Percentiles rank a stretch among this genome's conserved stretches.
phyloP scores from a whole-genome alignment of 2,797 vertebrate species.

The Nannoperca obscura region DNA sequence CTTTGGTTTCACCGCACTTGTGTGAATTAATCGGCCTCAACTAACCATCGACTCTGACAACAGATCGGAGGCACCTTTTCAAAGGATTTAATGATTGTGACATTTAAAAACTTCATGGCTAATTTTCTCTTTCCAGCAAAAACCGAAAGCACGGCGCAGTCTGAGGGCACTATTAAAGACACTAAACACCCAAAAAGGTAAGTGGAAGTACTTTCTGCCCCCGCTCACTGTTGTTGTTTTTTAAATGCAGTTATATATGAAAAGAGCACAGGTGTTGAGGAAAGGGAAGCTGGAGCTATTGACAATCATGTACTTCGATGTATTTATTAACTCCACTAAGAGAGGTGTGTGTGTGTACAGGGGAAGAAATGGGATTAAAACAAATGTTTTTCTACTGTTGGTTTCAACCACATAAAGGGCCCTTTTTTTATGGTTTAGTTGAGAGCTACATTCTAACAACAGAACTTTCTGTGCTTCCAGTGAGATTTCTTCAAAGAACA shows the following conservation, averaged over 20 bases:
- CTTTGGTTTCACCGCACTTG: neutral
- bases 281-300: neutral
- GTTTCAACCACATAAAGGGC: neutral
- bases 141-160: slow-evolving; percentile 1
- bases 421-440: neutral
- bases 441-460: neutral
- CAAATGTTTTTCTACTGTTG: neutral
- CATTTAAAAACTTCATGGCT: neutral
- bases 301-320: neutral
- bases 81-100: neutral
- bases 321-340: neutral
- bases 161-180: slow-evolving; percentile 29
- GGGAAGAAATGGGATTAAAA: neutral
- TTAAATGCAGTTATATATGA: neutral
- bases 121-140: slow-evolving; percentile 51
- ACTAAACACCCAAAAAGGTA: slow-evolving; percentile 63
- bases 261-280: neutral
- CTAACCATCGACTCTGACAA: no score
- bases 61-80: no score
- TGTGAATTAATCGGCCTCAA: neutral
- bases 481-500: slow-evolving; percentile 60
- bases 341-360: no score
- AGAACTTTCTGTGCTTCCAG: slow-evolving; percentile 54
- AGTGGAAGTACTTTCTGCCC: slow-evolving; percentile 1
- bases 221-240: neutral